Conservation (phyloP, 2,797 vertebrate genomes). For the Poeciliopsis infans region DNA sequence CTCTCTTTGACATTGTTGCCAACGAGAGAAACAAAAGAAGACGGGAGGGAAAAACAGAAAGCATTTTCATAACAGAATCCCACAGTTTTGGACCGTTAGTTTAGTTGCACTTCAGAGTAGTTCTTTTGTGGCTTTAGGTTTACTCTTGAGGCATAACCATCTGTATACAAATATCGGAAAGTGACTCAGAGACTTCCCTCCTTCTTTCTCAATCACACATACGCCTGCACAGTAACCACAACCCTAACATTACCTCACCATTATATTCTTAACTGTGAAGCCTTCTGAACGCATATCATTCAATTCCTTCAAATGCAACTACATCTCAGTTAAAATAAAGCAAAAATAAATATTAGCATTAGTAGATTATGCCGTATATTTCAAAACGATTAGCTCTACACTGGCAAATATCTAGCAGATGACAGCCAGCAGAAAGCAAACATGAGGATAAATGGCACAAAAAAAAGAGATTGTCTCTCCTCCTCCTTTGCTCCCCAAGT, state of each 20-base stretch:
- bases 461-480: slow-evolving; percentile 37
- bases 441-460: slow-evolving; percentile 50
- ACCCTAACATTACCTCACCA: slow-evolving; percentile 8
- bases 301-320: slow-evolving; percentile 6
- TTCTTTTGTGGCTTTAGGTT: slow-evolving; percentile 58
- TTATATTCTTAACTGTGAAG: slow-evolving; percentile 1
- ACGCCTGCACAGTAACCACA: slow-evolving; percentile 11
- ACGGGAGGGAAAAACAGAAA: slow-evolving; percentile 34
- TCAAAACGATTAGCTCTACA: slow-evolving; percentile 2
- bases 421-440: slow-evolving; percentile 40
- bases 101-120: slow-evolving; percentile 46
- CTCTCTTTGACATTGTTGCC: slow-evolving; percentile 27
- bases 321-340: not conserved
- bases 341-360: not conserved
- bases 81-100: slow-evolving; percentile 40
- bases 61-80: slow-evolving; percentile 47
- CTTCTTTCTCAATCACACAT: slow-evolving; percentile 8
- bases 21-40: slow-evolving; percentile 12
- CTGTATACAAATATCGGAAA: slow-evolving; percentile 64
- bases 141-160: slow-evolving; percentile 40
- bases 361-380: not conserved
- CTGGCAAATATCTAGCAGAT: slow-evolving; percentile 57
- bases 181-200: slow-evolving; percentile 50
- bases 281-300: not conserved
- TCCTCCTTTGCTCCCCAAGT: slow-evolving; percentile 63